phyloP scores from a whole-genome alignment of 2,888 invertebrate genomes.

The Hemaris fuciformis region DNA sequence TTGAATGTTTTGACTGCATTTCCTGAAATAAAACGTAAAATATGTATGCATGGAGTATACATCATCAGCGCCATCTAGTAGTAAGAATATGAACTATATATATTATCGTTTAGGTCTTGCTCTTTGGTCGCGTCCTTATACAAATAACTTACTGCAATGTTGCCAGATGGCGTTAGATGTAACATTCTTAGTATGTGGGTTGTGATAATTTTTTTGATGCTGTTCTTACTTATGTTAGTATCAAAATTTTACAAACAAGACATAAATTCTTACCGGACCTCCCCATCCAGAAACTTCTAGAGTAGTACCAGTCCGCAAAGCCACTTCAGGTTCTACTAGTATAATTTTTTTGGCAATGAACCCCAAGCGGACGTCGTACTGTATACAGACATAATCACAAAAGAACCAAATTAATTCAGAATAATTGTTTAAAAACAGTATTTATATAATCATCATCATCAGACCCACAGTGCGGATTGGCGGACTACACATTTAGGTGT shows the following conservation, averaged over 20 bases:
- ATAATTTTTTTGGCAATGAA: constrained; percentile 44
- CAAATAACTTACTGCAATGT: neutral
- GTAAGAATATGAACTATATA: neutral
- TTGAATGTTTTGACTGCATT: constrained; percentile 32
- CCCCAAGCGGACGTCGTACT: constrained; percentile 50
- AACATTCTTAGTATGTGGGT: too few species aligned
- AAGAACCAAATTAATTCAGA: neutral
- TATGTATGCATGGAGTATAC: neutral
- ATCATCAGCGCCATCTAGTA: constrained; percentile 21
- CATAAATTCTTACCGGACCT: constrained; percentile 19
- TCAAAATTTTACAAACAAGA: neutral
- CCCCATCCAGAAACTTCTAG: constrained; percentile 57
- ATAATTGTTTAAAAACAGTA: too few species aligned
- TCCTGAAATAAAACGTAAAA: constrained; percentile 36
- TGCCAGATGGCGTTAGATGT: constrained; percentile 29
- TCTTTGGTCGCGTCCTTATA: neutral
- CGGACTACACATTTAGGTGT: too few species aligned
- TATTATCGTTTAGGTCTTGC: neutral
- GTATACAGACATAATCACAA: constrained; percentile 11
- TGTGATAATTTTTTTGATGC: too few species aligned
- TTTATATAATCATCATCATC: too few species aligned
- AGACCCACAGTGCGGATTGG: too few species aligned
- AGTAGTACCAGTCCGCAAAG: constrained; percentile 32
- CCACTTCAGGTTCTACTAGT: constrained; percentile 42
- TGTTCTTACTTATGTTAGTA: too few species aligned